Conservation (phyloP, 2,888 invertebrate genomes). For the Drosophila kuntzei region DNA sequence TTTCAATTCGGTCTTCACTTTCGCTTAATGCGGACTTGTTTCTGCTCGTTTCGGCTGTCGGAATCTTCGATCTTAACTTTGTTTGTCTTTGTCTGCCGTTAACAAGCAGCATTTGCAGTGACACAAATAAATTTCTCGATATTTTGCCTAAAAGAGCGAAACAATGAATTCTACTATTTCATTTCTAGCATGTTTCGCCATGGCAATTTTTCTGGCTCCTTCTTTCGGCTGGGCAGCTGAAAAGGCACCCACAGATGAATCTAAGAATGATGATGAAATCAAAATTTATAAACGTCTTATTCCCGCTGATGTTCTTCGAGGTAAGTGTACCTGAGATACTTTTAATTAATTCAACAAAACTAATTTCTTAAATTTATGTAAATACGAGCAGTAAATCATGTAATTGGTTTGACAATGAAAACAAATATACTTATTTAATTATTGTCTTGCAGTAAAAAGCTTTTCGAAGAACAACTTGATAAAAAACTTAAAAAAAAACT, state of each 20-base stretch:
- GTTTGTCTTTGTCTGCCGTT: slow-evolving; percentile 15
- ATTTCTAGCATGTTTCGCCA: slow-evolving; percentile 22
- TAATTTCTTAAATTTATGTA: background rate
- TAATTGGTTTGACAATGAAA: too few species aligned
- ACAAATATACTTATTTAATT: too few species aligned
- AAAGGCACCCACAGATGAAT: slow-evolving; percentile 17
- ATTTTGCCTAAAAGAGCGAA: slow-evolving; percentile 8
- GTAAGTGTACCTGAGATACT: slow-evolving; percentile 86
- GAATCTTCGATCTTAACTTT: slow-evolving; percentile 28
- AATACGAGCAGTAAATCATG: background rate
- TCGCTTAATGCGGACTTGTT: slow-evolving; percentile 72
- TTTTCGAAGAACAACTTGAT: too few species aligned
- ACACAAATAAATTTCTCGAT: slow-evolving; percentile 1
- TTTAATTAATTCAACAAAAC: background rate
- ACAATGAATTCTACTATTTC: slow-evolving; percentile 38
- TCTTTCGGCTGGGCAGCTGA: slow-evolving; percentile 21
- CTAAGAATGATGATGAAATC: slow-evolving; percentile 85
- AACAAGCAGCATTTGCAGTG: slow-evolving; percentile 1
- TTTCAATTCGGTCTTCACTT: slow-evolving; percentile 81
- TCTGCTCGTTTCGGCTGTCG: slow-evolving; percentile 38
- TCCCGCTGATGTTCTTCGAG: slow-evolving; percentile 95
- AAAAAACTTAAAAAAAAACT: background rate
- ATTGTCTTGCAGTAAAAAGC: too few species aligned
- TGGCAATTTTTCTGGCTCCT: slow-evolving; percentile 32
- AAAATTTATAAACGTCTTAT: slow-evolving; percentile 93